Base-by-base conservation (phyloP, 1,140 invertebrate genomes). In the Eufriesea mexicana region DNA sequence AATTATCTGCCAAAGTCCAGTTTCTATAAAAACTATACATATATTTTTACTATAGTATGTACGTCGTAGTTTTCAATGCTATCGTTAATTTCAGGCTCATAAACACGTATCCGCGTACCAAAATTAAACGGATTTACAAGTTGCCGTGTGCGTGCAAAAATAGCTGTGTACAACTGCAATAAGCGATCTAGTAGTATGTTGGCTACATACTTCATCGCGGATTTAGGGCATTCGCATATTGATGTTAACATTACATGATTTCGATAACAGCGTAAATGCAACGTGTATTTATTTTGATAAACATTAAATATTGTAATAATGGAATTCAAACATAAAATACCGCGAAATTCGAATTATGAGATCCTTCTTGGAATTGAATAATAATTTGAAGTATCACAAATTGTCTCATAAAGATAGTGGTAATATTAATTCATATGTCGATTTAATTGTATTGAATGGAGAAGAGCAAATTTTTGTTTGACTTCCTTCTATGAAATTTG, bases 91-190 rank as follows among this genome's bases (percentile, higher is more conserved):
- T 74, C 23, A 25, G 42, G 5, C 5, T 59, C 55, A 18, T 61
- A 47, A 49, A 49, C 57, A 42, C 49, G 42, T 49, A 62, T 47
- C 25, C 6, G 57, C 10, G n/a, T 0, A 62, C n/a, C 45, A 47
- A 62, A 74, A 62, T 75, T 28, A 75, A 64, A 67, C n/a, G 14
- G n/a, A 67, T 55, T 68, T 78, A 12, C 18, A 57, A 55, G n/a
- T 55, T 42, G 5, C 5, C 9, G 18, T 5, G 23, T 20, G 55
- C 14, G 12, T 5, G 12, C 20, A 49, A 49, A 57, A 62, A 67
- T 66, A 49, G 20, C 16, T 28, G n/a, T 55, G 9, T 18, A 75
- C 2, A 66, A 25, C 23, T 10, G 6, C 47, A n/a, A 9, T 12
- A 25, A 35, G 23, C 10, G 20, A 57, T 23, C 45, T 16, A 20